These are phyloP conservation scores for Scaptomyza cyrtandrae DNA, from an alignment of 2,888 invertebrate genomes.

Conservation along the genomic window DNA sequence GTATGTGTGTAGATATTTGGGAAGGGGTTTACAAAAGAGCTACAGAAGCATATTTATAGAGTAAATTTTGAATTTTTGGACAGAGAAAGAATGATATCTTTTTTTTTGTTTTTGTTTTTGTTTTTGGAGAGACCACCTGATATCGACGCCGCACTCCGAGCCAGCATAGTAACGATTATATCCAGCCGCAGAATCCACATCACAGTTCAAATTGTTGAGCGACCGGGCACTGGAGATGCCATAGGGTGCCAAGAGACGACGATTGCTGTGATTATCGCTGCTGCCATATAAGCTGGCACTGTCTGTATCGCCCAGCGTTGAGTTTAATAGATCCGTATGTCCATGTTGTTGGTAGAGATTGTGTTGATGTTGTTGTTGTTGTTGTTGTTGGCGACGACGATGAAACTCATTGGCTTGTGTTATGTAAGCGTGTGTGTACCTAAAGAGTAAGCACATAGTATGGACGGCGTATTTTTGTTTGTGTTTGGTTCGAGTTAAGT, in stretches of 20 bases:
- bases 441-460: constrained; percentile 72
- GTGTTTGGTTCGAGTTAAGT: constrained; percentile 12
- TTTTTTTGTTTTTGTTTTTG: constrained; percentile 6
- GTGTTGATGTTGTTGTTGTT: constrained; percentile 71
- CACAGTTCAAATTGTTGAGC: constrained; percentile 60
- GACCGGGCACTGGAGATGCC: constrained; percentile 59
- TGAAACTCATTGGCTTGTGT: constrained; percentile 84
- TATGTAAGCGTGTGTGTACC: constrained; percentile 84
- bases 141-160: constrained; percentile 71
- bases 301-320: constrained; percentile 70
- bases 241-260: constrained; percentile 45
- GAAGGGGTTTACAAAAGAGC: not conserved
- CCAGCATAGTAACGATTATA: constrained; percentile 65
- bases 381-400: constrained; percentile 82
- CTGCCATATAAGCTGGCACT: constrained; percentile 55
- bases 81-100: constrained; percentile 10
- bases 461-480: constrained; percentile 38
- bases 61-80: constrained; percentile 31
- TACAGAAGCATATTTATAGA: not conserved
- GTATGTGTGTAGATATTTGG: not conserved
- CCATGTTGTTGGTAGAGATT: constrained; percentile 24
- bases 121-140: constrained; percentile 66
- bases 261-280: constrained; percentile 47
- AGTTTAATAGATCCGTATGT: constrained; percentile 59
- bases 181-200: constrained; percentile 42